Evolutionary conservation across 2,113 vertebrate species (phyloP).

Genomic region (Amia ocellicauda): DNA sequence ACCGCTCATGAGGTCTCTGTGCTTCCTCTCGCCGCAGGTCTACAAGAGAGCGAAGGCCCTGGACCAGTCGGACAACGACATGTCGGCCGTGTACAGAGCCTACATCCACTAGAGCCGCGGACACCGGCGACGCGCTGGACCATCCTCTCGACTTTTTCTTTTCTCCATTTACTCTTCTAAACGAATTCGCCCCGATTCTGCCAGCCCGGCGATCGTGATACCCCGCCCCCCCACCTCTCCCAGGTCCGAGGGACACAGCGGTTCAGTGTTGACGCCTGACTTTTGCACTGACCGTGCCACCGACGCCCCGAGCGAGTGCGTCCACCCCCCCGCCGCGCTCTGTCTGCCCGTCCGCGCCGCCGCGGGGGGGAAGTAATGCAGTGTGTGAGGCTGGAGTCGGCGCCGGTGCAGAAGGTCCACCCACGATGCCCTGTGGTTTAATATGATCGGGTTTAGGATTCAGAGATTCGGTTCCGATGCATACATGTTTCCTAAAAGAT

Average conservation of each 20-base stretch:
- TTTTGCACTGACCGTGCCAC: constrained; percentile 53
- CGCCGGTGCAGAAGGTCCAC: not conserved
- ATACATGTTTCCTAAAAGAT: constrained; percentile 28
- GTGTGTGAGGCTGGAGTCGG: constrained; percentile 17
- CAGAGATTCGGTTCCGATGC: not conserved
- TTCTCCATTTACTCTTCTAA: constrained; percentile 65
- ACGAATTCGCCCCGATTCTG: constrained; percentile 59
- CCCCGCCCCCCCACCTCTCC: constrained; percentile 36
- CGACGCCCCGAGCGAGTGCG: constrained; percentile 20
- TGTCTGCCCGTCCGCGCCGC: not conserved
- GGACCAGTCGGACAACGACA: constrained; percentile 99
- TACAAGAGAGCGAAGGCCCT: constrained; percentile 98
- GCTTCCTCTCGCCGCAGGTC: constrained; percentile 68
- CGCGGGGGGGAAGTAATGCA: constrained; percentile 14
- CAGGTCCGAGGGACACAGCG: constrained; percentile 41
- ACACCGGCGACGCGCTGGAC: constrained; percentile 48
- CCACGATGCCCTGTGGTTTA: not conserved
- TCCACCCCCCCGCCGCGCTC: constrained; percentile 21
- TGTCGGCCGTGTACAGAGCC: constrained; percentile 97
- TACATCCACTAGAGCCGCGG: constrained; percentile 86
- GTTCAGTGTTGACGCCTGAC: constrained; percentile 48
- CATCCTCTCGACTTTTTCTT: constrained; percentile 53
- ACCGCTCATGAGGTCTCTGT: too few species aligned
- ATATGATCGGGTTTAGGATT: not conserved
- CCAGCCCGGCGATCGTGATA: constrained; percentile 48